Base-by-base conservation (phyloP, 2,797 vertebrate genomes). In the Hemibagrus guttatus region DNA sequence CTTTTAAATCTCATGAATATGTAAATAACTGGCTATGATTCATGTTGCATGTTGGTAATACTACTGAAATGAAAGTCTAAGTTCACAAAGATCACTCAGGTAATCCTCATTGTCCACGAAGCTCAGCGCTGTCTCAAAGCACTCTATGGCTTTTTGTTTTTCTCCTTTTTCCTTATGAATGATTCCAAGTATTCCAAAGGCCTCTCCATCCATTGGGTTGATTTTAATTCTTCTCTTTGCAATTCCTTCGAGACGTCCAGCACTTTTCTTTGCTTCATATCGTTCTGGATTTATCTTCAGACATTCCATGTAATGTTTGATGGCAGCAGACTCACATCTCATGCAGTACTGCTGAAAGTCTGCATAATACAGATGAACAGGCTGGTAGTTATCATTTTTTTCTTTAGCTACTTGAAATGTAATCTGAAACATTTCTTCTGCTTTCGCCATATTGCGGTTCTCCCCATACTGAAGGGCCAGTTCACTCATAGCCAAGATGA, bases 401-500 rank as follows among this genome's bases (percentile, higher is more conserved):
- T 93, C 28, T 85, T 88, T 88, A 14, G 88, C 90, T 92, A 87
- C 83, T 1, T 79, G 26, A 72, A 94, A 85, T 0, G 92, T 88
- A 86, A 89, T 88, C 89, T 92, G 89, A 89, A 94, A 96, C 7
- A 83, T 35, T 75, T 95, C 88, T 64, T 97, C 95, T 19, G 95
- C 95, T 75, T 93, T 89, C 19, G 81, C 0, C 11, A 92, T 85
- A 31, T 87, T 87, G 2, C 56, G 64, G 5, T 49, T 49, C 46
- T 9, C 5, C 46, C 46, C 46, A 49, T 49, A 49, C 46, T 49
- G 46, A 49, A 6, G 11, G 52, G 93, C 95, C 64, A 97, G 92
- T n/a, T 95, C 94, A 0, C 0, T 0, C 66, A 92, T 21, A 74
- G 94, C 94, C 88, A 0, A 0, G 58, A 94, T 63, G 89, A 94